Evolutionary conservation across 2,113 vertebrate species (phyloP), one percentile per base, ranked within the genome.

Genomic region (Chaenogobius annularis): DNA sequence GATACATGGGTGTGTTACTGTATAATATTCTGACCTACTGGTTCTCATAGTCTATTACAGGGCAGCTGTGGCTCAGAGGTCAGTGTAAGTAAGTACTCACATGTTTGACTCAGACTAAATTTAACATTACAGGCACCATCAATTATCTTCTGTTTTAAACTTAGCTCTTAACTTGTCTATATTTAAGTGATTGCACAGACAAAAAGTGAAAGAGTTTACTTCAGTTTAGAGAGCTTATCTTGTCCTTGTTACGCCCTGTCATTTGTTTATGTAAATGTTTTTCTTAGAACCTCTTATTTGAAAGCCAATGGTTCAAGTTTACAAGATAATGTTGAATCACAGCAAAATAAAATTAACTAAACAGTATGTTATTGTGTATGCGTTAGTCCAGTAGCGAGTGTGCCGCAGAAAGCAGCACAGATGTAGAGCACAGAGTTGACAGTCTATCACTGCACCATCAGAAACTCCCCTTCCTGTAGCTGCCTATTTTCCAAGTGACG

Each of bases 141-240:
- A 90, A 81, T 90, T 88, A 85, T 61, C 54, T 35, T 85, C 80
- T 77, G 72, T 86, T 86, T 85, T 50, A 71, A 82, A 74, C 68
- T 67, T 74, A 19, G 63, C 37, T 37, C 10, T 56, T 26, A 58
- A 74, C 54, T 19, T 11, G 17, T 72, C 70, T 37, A 10, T 79
- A 73, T 78, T 74, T 76, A 44, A 23, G 40, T 10, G 0, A 23
- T 3, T 5, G 10, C 48, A 12, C 13, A 43, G 43, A 70, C 70
- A 66, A 1, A 61, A 66, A 14, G 17, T 23, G 40, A 44, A 13
- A 13, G 44, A 66, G 8, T 61, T 35, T 61, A 20, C 58, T 35
- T 7, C 9, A 14, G 4, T 61, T 35, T 17, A 8, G 31, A 40
- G 17, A 10, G 1, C 35, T 19, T 43, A 43, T 62, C 68, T 77